phyloP scores from a whole-genome alignment of 1,140 invertebrate species.

The Euura lappo region DNA sequence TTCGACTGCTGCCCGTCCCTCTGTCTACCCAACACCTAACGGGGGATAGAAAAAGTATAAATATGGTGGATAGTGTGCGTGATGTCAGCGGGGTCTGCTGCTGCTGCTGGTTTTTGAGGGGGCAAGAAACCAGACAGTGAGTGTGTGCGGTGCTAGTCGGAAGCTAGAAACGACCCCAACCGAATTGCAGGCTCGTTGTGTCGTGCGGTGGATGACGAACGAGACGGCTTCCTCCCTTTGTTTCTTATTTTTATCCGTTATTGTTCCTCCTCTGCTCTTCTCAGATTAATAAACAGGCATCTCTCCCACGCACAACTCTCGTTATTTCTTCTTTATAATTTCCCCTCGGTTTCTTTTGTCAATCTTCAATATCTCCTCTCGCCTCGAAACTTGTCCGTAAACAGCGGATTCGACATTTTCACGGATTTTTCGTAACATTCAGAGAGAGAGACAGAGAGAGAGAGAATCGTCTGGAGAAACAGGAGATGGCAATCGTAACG shows the following conservation, averaged over 20 bases:
- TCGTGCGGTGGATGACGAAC: neutral
- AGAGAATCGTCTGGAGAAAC: too few species aligned
- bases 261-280: too few species aligned
- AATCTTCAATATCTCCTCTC: too few species aligned
- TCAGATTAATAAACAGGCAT: too few species aligned
- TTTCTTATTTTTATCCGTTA: too few species aligned
- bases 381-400: too few species aligned
- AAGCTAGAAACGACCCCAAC: conserved; percentile 3
- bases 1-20: neutral
- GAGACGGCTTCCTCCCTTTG: neutral
- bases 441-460: too few species aligned
- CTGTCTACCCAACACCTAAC: conserved; percentile 16
- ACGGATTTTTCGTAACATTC: too few species aligned
- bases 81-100: neutral
- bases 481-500: neutral
- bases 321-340: too few species aligned
- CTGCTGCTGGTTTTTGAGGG: neutral
- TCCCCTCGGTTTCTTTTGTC: too few species aligned
- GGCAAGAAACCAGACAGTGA: conserved; percentile 2
- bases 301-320: too few species aligned
- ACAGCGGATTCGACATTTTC: too few species aligned
- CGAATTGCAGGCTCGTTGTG: neutral
- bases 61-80: conserved; percentile 29
- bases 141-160: neutral
- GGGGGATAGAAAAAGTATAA: conserved; percentile 36